A percentile compares a stretch with the other conserved stretches of the same genome.
Evolutionary conservation across 30 jellyfish, hydroid and myxozoan species (phyloP).

Genomic region (Aurelia aurita): DNA sequence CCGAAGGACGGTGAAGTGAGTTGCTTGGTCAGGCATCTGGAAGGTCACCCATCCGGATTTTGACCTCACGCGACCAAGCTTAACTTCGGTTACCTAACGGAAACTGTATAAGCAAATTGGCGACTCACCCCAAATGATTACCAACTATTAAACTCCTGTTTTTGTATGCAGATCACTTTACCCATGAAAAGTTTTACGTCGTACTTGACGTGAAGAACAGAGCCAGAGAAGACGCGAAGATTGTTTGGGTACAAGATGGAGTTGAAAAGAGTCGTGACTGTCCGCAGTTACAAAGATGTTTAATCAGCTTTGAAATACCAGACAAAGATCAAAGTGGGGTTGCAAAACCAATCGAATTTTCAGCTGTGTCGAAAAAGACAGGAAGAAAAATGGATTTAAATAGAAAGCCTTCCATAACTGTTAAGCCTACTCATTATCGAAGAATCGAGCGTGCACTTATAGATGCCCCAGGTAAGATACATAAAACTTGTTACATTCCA

Average conservation of each 20-base stretch:
- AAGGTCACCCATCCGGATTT: too few relatives aligned
- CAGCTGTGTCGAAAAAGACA: conserved; percentile 9
- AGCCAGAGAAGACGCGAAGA: conserved; percentile 15
- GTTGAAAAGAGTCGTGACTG: conserved; percentile 14
- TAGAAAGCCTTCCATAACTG: background rate
- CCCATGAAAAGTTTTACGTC: background rate
- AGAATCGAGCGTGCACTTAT: conserved; percentile 3
- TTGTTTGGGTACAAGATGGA: background rate
- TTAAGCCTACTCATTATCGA: conserved; percentile 13
- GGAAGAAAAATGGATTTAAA: background rate
- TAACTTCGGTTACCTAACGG: too few relatives aligned
- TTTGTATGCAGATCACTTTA: background rate
- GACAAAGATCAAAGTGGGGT: background rate
- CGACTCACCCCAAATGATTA: too few relatives aligned
- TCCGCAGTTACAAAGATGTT: background rate
- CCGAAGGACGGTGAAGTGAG: too few relatives aligned
- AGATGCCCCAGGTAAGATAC: background rate
- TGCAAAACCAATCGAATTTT: background rate
- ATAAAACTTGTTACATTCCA: too few relatives aligned
- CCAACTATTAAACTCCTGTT: background rate
- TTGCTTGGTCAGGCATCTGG: too few relatives aligned
- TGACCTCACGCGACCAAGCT: too few relatives aligned
- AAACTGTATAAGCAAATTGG: too few relatives aligned
- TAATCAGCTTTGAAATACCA: conserved; percentile 1
- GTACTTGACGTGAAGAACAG: conserved; percentile 21